These are phyloP conservation scores for Caenorhabditis drosophilae DNA, from an alignment of 2,888 invertebrate species.

Conservation along the genomic window DNA sequence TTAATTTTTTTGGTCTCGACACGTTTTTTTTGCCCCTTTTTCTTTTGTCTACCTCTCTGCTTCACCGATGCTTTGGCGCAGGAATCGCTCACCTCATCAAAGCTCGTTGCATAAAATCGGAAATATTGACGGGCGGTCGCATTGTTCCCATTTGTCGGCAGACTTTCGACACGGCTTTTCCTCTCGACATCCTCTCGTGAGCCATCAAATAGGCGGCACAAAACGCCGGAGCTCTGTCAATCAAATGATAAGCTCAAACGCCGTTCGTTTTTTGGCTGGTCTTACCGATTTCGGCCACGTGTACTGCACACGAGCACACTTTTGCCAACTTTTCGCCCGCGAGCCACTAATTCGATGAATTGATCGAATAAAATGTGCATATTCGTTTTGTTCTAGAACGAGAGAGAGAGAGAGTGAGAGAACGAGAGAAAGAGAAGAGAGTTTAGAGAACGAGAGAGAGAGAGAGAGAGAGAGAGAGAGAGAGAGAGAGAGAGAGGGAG, in stretches of 20 bases:
- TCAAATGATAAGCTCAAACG: not conserved
- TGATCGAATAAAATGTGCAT: slow-evolving; percentile 40
- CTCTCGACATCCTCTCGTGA: slow-evolving; percentile 49
- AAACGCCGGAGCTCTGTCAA: slow-evolving; percentile 60
- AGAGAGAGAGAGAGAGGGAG: no score
- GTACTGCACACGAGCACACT: slow-evolving; percentile 62
- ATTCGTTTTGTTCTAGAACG: slow-evolving; percentile 28
- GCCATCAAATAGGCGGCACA: slow-evolving; percentile 64
- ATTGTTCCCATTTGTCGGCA: slow-evolving; percentile 51
- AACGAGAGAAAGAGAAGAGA: no score
- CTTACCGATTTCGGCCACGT: slow-evolving; percentile 56
- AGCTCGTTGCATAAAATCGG: slow-evolving; percentile 62
- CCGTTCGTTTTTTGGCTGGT: not conserved
- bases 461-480: no score
- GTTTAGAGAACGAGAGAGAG: no score
- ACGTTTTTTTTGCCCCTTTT: no score
- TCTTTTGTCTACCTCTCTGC: no score
- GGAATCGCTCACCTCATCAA: slow-evolving; percentile 48
- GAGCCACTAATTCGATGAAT: slow-evolving; percentile 54
- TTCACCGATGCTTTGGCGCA: no score
- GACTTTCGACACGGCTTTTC: slow-evolving; percentile 54
- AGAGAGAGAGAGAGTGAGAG: no score
- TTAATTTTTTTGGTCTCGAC: no score
- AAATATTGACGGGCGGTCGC: slow-evolving; percentile 62
- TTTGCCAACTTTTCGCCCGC: slow-evolving; percentile 44